A percentile compares a stretch with the other conserved stretches of the same genome.
Conservation (phyloP, 2,797 vertebrate genomes). For the Sphenopsis melanotis region DNA sequence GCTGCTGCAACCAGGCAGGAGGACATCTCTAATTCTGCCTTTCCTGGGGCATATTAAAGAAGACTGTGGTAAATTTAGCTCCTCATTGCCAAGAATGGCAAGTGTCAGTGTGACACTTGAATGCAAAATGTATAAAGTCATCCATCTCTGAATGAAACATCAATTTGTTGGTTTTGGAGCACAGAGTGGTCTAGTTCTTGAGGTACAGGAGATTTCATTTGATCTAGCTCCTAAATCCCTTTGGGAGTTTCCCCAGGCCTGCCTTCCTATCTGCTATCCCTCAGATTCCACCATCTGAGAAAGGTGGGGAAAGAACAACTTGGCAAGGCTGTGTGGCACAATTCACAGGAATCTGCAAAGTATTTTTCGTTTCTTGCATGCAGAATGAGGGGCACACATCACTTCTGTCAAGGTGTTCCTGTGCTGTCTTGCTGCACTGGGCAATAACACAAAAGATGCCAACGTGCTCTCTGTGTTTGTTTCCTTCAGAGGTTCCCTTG, state of each 20-base stretch:
- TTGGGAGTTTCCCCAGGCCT: background rate
- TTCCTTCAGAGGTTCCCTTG: background rate
- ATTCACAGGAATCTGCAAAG: background rate
- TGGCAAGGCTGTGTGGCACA: background rate
- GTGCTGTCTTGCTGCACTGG: background rate
- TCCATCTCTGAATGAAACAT: background rate
- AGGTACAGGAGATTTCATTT: background rate
- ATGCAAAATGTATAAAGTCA: background rate
- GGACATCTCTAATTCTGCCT: background rate
- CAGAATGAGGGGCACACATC: background rate
- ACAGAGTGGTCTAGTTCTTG: background rate
- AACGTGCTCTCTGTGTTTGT: rapidly evolving
- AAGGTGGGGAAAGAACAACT: background rate
- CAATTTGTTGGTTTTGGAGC: background rate
- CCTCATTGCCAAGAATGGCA: background rate
- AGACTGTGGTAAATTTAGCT: conserved; percentile 32
- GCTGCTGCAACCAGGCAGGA: background rate
- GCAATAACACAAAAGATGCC: background rate
- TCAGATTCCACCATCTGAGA: background rate
- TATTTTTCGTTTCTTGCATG: background rate
- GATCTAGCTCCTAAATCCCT: background rate
- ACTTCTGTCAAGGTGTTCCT: background rate
- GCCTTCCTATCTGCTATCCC: background rate
- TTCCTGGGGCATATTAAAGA: background rate
- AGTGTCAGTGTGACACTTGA: background rate